phyloP scores from a whole-genome alignment of 2,113 vertebrate species.

The Vombatus ursinus region DNA sequence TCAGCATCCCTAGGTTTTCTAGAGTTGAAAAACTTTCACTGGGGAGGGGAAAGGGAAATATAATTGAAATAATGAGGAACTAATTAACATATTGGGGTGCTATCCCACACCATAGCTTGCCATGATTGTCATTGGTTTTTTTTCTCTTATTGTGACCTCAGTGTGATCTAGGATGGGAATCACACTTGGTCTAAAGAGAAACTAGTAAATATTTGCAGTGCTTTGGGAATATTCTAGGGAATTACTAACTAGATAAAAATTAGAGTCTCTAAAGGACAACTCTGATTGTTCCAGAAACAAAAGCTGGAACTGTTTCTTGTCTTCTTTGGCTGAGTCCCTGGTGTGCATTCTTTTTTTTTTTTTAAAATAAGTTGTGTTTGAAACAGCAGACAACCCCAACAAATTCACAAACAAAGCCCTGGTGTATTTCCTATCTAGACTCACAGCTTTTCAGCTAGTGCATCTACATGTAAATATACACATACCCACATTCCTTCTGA shows the following conservation, averaged over 20 bases:
- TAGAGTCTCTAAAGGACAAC: background rate
- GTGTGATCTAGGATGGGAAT: background rate
- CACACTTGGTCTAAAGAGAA: background rate
- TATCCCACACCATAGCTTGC: background rate
- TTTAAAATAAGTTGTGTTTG: background rate
- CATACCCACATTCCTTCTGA: background rate
- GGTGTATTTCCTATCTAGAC: background rate
- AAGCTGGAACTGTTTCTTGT: background rate
- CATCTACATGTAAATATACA: background rate
- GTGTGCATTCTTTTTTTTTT: background rate
- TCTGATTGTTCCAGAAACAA: background rate
- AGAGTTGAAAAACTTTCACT: background rate
- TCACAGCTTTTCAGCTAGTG: background rate
- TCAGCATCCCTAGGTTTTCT: background rate
- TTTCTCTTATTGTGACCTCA: background rate
- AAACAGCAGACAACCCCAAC: background rate
- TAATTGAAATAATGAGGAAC: background rate
- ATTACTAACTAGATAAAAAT: constrained; percentile 9
- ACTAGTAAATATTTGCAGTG: background rate
- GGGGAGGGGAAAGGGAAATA: background rate
- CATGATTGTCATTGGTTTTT: background rate
- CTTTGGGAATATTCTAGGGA: constrained; percentile 2
- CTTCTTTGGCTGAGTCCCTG: background rate
- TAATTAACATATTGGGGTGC: background rate
- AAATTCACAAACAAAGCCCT: background rate